Conservation (phyloP, 2,113 vertebrate species). For the Hyaena hyaena region DNA sequence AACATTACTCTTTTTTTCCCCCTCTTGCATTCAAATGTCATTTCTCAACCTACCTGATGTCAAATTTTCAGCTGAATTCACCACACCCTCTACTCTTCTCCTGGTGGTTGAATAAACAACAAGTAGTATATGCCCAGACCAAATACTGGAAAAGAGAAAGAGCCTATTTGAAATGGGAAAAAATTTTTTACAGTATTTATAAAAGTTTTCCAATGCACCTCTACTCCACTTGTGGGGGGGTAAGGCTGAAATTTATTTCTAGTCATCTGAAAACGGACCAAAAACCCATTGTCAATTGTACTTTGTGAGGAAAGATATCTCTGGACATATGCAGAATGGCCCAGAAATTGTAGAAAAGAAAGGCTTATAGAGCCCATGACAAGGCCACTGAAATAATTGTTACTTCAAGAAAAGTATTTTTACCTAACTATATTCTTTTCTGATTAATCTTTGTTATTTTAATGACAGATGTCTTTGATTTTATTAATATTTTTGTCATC, state of each 20-base stretch:
- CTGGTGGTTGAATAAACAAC: not conserved
- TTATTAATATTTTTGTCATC: conserved; percentile 10
- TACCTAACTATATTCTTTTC: not conserved
- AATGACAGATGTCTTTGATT: not conserved
- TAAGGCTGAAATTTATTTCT: not conserved
- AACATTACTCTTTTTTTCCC: not conserved
- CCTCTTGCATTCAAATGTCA: not conserved
- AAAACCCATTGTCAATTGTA: not conserved
- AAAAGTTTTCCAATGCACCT: not conserved
- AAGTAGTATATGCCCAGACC: not conserved
- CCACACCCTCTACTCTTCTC: not conserved
- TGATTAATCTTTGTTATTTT: not conserved
- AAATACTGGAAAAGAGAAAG: not conserved
- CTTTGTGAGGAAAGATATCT: not conserved
- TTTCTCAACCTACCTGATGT: not conserved
- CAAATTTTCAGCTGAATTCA: not conserved
- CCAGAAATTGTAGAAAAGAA: not conserved
- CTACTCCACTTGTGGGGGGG: fast-evolving
- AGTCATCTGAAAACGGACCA: not conserved
- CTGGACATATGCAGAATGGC: not conserved
- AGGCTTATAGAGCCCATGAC: not conserved
- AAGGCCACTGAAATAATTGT: not conserved
- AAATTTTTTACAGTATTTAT: not conserved
- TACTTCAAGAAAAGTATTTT: not conserved
- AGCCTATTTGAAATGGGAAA: not conserved